Conservation (phyloP, 2,797 vertebrate species). For the Lithobates pipiens region DNA sequence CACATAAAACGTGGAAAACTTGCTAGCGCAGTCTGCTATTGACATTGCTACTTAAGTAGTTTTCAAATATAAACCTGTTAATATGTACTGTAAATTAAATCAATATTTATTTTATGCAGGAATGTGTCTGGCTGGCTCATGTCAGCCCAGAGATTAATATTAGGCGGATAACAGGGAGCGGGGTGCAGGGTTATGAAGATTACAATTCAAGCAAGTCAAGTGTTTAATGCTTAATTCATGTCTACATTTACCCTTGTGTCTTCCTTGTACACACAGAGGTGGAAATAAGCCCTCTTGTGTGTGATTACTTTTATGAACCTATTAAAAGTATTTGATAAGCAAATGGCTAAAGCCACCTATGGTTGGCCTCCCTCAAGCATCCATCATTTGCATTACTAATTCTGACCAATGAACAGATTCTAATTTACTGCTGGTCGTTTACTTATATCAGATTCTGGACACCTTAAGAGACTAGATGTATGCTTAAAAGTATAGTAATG, state of each 20-base stretch:
- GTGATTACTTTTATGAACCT: conserved; percentile 33
- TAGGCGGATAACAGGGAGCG: conserved; percentile 27
- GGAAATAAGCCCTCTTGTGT: conserved; percentile 1
- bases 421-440: conserved; percentile 4
- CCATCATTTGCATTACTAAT: conserved; percentile 18
- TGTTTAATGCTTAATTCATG: conserved; percentile 30
- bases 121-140: not conserved
- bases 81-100: conserved; percentile 14
- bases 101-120: conserved; percentile 37
- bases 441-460: not conserved
- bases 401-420: not conserved
- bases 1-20: not conserved
- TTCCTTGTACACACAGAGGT: not conserved
- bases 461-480: not conserved
- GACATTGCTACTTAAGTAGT: conserved; percentile 12
- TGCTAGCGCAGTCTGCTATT: not conserved
- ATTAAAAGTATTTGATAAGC: conserved; percentile 36
- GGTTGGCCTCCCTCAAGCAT: not conserved
- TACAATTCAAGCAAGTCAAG: conserved; percentile 15
- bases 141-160: conserved; percentile 39
- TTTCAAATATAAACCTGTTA: conserved; percentile 25
- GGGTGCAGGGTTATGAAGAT: conserved; percentile 4
- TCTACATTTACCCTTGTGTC: not conserved
- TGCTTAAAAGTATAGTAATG: not conserved
- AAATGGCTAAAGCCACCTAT: not conserved